Evolutionary conservation across 2,797 vertebrate genomes (phyloP).

Genomic region (Thaleichthys pacificus): DNA sequence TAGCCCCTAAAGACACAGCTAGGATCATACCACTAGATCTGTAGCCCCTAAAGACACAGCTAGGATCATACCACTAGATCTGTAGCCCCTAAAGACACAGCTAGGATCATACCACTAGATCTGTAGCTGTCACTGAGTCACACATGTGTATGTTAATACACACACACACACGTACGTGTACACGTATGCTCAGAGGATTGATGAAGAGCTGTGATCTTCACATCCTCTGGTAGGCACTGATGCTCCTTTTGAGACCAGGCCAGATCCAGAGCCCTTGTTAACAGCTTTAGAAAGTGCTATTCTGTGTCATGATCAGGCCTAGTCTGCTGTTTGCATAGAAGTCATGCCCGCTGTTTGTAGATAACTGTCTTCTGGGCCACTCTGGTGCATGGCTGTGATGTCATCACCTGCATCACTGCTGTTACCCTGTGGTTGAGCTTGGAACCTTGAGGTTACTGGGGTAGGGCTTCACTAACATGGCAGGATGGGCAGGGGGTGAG

Average conservation of each 20-base stretch:
- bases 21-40: too few relatives aligned
- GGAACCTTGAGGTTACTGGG: too few relatives aligned
- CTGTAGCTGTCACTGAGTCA: not conserved
- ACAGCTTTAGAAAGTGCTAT: too few relatives aligned
- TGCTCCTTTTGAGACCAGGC: slow-evolving; percentile 30
- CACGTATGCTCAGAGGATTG: not conserved
- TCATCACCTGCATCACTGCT: not conserved
- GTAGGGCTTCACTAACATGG: too few relatives aligned
- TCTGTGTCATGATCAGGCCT: slow-evolving; percentile 28
- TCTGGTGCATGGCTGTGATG: not conserved
- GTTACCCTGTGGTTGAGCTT: too few relatives aligned
- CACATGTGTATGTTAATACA: slow-evolving; percentile 8
- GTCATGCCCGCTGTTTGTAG: slow-evolving; percentile 10
- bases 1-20: slow-evolving; percentile 20
- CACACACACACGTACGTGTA: not conserved
- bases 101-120: not conserved
- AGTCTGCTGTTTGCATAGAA: slow-evolving; percentile 5
- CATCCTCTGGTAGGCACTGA: slow-evolving; percentile 62
- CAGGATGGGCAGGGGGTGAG: too few relatives aligned
- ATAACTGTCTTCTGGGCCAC: slow-evolving; percentile 1
- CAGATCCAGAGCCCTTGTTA: too few relatives aligned
- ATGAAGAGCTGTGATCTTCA: slow-evolving; percentile 20
- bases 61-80: too few relatives aligned
- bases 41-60: too few relatives aligned
- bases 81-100: not conserved